Evolutionary conservation across 2,797 vertebrate species (phyloP), one percentile per base, ranked within the genome.

Genomic region (Esox masquinongy): DNA sequence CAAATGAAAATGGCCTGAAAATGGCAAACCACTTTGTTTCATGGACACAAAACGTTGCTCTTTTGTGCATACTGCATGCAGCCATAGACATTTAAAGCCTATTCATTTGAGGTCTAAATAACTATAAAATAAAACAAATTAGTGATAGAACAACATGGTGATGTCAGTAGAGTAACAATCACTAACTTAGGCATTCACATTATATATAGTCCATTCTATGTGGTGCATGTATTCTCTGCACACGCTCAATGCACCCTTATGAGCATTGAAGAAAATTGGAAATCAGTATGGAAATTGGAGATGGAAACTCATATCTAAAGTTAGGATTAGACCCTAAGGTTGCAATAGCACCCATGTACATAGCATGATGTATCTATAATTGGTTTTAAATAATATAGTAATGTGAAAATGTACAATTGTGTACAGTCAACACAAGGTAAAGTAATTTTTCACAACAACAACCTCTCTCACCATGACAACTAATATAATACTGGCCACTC

Each of bases 21-120:
- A 88, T 79, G 89, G 87, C 83, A 68, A 88, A 83, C 85, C 86
- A 89, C 86, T 90, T 90, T 93, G 88, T 91, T 88, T 88, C 84
- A 88, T 73, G 49, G 31, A 81, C 82, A 93, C 92, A 93, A 93
- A 91, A 84, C 88, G 75, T 64, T 71, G 79, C 79, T 64, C 71
- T 79, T 79, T 80, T 90, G 87, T 87, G 86, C 87, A 85, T 87
- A 80, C 39, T 77, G 79, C 56, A 47, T 11, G 11, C 43, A 47
- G 43, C 43, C 43, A 47, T 47, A 47, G 6, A 47, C 26, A 31
- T 66, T 34, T 16, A 29, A 66, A 59, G 56, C 56, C n/a, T 24
- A 11, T 59, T 24, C 3, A 59, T 59, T 59, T 22, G 3, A 22
- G 22, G 56, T 22, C n/a, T 24, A 22, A 22, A 59, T 9, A 11